These are phyloP conservation scores for Lepidostoma basale DNA, from an alignment of 1,140 invertebrate genomes.

Conservation along the genomic window DNA sequence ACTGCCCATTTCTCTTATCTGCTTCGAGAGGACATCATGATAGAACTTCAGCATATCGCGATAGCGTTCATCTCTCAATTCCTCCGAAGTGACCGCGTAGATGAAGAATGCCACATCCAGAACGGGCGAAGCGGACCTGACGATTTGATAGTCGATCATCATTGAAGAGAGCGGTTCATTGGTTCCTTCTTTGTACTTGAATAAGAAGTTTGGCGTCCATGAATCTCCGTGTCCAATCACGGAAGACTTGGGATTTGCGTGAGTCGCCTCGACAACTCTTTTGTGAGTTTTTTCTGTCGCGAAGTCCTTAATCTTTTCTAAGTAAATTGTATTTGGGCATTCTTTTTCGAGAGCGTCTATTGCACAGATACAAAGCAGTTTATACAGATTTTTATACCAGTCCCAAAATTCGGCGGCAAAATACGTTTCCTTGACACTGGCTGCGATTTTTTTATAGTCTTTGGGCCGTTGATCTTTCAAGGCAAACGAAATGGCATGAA, in stretches of 20 bases:
- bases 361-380: constrained; percentile 60
- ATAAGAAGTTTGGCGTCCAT: constrained; percentile 76
- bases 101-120: constrained; percentile 68
- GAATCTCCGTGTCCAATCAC: constrained; percentile 74
- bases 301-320: constrained; percentile 63
- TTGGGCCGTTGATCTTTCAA: constrained; percentile 67
- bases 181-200: constrained; percentile 55
- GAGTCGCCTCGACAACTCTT: constrained; percentile 51
- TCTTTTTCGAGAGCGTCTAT: constrained; percentile 69
- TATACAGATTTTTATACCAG: constrained; percentile 70
- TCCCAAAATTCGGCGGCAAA: constrained; percentile 62
- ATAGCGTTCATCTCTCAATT: constrained; percentile 63
- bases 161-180: constrained; percentile 58
- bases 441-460: constrained; percentile 60
- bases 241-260: constrained; percentile 52
- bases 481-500: constrained; percentile 72
- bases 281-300: constrained; percentile 56
- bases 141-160: constrained; percentile 74
- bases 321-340: constrained; percentile 64
- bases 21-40: constrained; percentile 64
- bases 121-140: constrained; percentile 64
- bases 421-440: constrained; percentile 62
- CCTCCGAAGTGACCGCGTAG: constrained; percentile 66
- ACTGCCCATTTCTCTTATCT: constrained; percentile 65
- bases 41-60: constrained; percentile 58